These are phyloP conservation scores for Hydrotaea cyrtoneurina DNA, from an alignment of 2,888 invertebrate genomes.

Conservation along the genomic window DNA sequence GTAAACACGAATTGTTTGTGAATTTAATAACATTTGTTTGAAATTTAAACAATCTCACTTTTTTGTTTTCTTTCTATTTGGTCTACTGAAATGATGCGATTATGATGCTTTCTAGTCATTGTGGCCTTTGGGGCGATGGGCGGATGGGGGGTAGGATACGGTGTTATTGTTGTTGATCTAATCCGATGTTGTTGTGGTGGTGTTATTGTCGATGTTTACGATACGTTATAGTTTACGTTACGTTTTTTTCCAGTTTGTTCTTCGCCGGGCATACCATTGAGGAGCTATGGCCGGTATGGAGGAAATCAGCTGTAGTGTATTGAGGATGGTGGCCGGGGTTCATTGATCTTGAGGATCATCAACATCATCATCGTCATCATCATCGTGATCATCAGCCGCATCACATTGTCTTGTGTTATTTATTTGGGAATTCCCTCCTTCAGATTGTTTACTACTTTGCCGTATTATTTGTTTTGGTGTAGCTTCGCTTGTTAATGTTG, in stretches of 20 bases:
- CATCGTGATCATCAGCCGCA: slow-evolving; percentile 35
- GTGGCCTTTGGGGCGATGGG: background rate
- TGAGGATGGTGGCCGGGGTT: slow-evolving; percentile 52
- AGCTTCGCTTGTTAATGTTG: slow-evolving; percentile 35
- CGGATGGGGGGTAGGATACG: background rate
- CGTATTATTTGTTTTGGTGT: slow-evolving; percentile 40
- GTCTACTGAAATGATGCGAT: slow-evolving; percentile 37
- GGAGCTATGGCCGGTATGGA: background rate
- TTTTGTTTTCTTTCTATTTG: slow-evolving; percentile 22
- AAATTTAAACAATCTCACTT: slow-evolving; percentile 68
- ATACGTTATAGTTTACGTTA: slow-evolving; percentile 40
- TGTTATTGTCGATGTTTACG: slow-evolving; percentile 12
- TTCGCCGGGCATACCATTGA: background rate
- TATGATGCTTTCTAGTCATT: slow-evolving; percentile 41
- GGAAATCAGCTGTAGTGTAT: background rate
- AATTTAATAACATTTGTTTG: slow-evolving; percentile 76
- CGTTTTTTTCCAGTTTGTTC: slow-evolving; percentile 26
- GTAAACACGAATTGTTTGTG: slow-evolving; percentile 75
- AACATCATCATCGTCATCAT: slow-evolving; percentile 45
- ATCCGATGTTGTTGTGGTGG: slow-evolving; percentile 31
- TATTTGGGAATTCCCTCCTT: slow-evolving; percentile 77
- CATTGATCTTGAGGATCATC: slow-evolving; percentile 69
- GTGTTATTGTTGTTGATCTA: slow-evolving; percentile 42
- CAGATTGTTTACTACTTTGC: slow-evolving; percentile 50
- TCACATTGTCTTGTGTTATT: slow-evolving; percentile 63